Evolutionary conservation across 2,797 vertebrate genomes (phyloP).

Genomic region (Anomalospiza imberbis): DNA sequence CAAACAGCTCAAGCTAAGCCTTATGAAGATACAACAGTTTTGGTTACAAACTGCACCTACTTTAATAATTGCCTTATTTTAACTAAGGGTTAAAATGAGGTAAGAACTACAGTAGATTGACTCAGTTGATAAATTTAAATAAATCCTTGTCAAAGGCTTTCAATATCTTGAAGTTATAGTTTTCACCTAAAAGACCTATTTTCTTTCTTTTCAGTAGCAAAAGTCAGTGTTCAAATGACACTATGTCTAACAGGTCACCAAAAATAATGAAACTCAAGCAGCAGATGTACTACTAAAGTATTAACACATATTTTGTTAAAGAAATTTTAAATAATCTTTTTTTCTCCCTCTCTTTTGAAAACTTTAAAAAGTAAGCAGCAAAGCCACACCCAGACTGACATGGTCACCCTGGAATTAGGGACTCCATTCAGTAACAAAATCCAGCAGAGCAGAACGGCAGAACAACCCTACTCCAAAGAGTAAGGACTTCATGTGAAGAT

Average conservation of each 20-base stretch:
- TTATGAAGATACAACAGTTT: background rate
- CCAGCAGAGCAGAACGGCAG: background rate
- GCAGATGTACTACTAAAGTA: background rate
- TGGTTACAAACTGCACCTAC: background rate
- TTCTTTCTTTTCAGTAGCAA: background rate
- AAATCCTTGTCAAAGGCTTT: background rate
- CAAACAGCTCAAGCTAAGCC: background rate
- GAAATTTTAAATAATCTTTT: background rate
- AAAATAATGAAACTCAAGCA: background rate
- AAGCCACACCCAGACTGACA: background rate
- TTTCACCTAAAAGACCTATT: background rate
- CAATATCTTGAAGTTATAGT: background rate
- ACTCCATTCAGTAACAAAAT: background rate
- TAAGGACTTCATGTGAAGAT: background rate
- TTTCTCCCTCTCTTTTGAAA: background rate
- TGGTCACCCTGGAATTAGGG: background rate
- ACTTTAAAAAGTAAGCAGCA: background rate
- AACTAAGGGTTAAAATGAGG: background rate
- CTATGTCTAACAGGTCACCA: background rate
- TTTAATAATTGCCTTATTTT: slow-evolving; percentile 11
- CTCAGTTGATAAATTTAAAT: slow-evolving; percentile 7
- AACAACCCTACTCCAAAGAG: background rate
- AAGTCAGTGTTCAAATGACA: background rate
- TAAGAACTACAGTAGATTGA: background rate
- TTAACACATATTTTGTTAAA: background rate